Evolutionary conservation across 2,888 invertebrate species (phyloP).

Genomic region (Acleris sparsana): DNA sequence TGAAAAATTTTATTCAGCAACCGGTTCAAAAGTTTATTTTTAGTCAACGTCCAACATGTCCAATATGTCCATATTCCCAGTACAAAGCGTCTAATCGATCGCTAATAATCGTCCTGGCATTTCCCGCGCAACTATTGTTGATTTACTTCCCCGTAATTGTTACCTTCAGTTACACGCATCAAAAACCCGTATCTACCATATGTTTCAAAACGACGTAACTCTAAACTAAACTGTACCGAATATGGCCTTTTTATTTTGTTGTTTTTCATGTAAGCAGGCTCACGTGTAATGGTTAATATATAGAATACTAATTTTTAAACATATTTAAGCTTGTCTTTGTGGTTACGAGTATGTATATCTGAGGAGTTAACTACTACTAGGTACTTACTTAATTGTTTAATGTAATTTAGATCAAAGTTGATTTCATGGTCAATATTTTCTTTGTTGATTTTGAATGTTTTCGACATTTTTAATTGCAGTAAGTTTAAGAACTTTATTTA

Average conservation of each 20-base stretch:
- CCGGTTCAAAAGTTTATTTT: no score
- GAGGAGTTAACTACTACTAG: no score
- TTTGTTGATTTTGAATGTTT: no score
- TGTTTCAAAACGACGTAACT: constrained; percentile 9
- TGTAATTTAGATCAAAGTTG: no score
- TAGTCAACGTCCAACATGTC: background rate
- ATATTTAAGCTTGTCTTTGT: background rate
- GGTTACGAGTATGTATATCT: background rate
- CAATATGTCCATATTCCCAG: background rate
- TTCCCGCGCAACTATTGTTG: constrained; percentile 52
- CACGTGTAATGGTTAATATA: constrained; percentile 39
- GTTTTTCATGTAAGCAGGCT: constrained; percentile 40
- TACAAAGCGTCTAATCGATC: constrained; percentile 50
- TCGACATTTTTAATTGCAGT: no score
- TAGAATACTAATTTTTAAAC: constrained; percentile 17
- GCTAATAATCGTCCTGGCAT: constrained; percentile 57
- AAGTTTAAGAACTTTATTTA: no score
- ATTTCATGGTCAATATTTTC: no score
- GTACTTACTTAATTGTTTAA: no score
- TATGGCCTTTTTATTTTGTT: background rate
- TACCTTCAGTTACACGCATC: constrained; percentile 36
- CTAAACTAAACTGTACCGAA: background rate
- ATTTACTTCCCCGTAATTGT: constrained; percentile 57
- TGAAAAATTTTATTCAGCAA: no score
- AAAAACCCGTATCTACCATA: constrained; percentile 22